Conservation (phyloP, 2,113 vertebrate genomes). For the Terrapene triunguis region DNA sequence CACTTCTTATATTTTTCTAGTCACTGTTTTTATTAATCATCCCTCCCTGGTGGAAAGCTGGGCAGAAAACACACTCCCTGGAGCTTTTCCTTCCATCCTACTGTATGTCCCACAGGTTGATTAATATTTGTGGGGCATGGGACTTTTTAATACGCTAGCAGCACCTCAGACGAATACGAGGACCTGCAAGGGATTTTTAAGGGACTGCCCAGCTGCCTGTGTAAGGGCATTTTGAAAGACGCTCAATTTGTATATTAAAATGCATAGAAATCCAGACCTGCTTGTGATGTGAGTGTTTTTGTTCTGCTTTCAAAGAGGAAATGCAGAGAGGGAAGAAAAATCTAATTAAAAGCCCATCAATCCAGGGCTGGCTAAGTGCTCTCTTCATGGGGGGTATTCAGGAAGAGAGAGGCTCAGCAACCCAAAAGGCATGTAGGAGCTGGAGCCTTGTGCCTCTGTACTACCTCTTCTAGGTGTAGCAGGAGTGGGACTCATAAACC, state of each 20-base stretch:
- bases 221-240: slow-evolving; percentile 25
- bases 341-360: background rate
- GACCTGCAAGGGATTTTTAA: background rate
- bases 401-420: background rate
- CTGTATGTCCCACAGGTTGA: background rate
- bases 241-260: slow-evolving; percentile 65
- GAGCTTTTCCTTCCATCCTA: background rate
- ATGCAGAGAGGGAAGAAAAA: background rate
- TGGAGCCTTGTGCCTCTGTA: background rate
- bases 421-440: background rate
- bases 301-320: background rate
- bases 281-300: background rate
- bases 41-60: background rate
- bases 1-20: background rate
- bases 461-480: background rate
- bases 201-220: background rate
- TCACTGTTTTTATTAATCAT: background rate
- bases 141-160: background rate
- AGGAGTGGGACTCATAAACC: slow-evolving; percentile 37
- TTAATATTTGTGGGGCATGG: slow-evolving; percentile 29
- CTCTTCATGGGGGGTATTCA: background rate
- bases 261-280: background rate
- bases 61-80: background rate
- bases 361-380: background rate
- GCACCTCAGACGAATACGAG: background rate